Evolutionary conservation across 2,888 invertebrate species (phyloP), one percentile per base, ranked within the genome.

Genomic region (Rhabditophanes sp.): DNA sequence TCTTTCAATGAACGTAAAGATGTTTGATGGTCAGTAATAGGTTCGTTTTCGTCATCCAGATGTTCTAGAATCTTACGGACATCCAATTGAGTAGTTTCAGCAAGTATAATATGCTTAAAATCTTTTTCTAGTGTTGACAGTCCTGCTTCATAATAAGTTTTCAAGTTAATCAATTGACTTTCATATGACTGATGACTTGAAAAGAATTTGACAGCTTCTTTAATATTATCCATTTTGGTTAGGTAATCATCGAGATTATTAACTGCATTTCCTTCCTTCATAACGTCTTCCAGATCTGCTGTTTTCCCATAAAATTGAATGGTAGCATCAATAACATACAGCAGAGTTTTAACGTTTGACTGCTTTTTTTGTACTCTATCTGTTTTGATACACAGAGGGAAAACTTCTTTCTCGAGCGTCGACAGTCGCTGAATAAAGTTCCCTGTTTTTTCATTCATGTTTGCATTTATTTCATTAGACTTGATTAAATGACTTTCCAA

Each of bases 281-380:
- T 56, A 4, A 48, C 50, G 26, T 45, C 52, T 33, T 84, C 85
- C 4, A 87, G 79, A 64, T 87, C 84, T 65, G 82, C 78, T 1
- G 84, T 80, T 19, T 88, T 83, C 70, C 85, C 84, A 67, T 93
- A 96, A 65, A 81, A 90, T 33, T 82, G 81, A 22, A 96, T 80
- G 0, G 93, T 90, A 67, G 80, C 80, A 61, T 93, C 90, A 49
- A 96, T 68, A 12, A 81, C 76, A 40, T 77, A 77, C 19, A 88
- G 72, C 2, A 87, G 83, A 47, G 77, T 76, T 56, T 90, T 87
- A 67, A 93, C 80, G 69, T 93, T 88, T 88, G 58, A 8, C n/a
- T n/a, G n/a, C n/a, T n/a, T n/a, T n/a, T n/a, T n/a, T n/a, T n/a
- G n/a, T n/a, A n/a, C n/a, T n/a, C n/a, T n/a, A n/a, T n/a, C n/a